Evolutionary conservation across 2,888 invertebrate genomes (phyloP).

Genomic region (Tyria jacobaeae): DNA sequence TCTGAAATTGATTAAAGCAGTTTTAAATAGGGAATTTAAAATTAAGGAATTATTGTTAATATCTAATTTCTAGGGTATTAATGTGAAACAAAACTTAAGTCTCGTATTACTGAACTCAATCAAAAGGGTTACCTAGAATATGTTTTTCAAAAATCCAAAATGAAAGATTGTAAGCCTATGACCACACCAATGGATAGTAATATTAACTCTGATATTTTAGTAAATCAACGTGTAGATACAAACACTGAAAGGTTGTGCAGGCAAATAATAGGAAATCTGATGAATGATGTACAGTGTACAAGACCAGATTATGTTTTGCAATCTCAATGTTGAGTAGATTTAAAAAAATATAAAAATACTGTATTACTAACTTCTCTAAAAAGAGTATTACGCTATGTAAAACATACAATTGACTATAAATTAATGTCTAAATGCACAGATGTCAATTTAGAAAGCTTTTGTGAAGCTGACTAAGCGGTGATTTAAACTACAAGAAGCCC

Average conservation of each 20-base stretch:
- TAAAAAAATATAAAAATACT: slow-evolving; percentile 17
- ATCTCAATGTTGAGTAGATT: slow-evolving; percentile 19
- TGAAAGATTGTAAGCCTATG: slow-evolving; percentile 30
- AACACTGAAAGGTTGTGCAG: slow-evolving; percentile 13
- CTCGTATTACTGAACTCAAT: slow-evolving; percentile 9
- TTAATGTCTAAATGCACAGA: slow-evolving; percentile 21
- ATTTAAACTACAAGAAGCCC: background rate
- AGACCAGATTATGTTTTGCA: slow-evolving; percentile 18
- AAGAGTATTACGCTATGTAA: slow-evolving; percentile 31
- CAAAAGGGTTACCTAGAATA: slow-evolving; percentile 30
- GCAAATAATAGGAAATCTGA: slow-evolving; percentile 24
- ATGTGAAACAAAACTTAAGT: slow-evolving; percentile 29
- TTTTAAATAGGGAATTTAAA: slow-evolving; percentile 13
- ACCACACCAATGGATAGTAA: slow-evolving; percentile 25
- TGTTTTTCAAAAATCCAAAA: slow-evolving; percentile 23
- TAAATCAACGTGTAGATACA: background rate
- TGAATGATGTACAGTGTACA: slow-evolving; percentile 29
- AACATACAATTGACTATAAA: slow-evolving; percentile 20
- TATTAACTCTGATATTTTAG: slow-evolving; percentile 27
- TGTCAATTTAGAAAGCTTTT: background rate
- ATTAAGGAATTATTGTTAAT: slow-evolving; percentile 20
- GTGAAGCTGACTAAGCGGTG: background rate
- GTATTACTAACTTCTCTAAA: slow-evolving; percentile 36
- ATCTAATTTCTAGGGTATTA: slow-evolving; percentile 22
- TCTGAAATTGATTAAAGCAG: background rate